Evolutionary conservation across 2,113 vertebrate species (phyloP), one percentile per base, ranked within the genome.

Genomic region (Corythaeola cristata): DNA sequence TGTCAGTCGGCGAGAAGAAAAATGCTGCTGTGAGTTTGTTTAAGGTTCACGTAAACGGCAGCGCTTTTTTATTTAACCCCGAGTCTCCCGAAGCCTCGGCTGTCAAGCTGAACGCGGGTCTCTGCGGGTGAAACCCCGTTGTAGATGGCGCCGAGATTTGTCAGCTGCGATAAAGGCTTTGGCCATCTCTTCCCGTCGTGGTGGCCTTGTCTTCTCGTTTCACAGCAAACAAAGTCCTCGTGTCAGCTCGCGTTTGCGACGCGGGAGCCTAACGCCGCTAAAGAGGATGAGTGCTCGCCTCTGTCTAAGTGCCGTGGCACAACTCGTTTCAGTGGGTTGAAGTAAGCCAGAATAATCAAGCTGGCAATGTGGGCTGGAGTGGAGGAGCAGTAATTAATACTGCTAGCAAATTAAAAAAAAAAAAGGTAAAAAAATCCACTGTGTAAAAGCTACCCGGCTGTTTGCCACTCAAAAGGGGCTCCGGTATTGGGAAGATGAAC

Each of bases 11-110:
- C 98, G 93, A 94, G 93, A 94, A 98, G 98, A 98, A 98, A 98
- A 99, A 98, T 95, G 97, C 96, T 89, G 93, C 98, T 98, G 97
- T 89, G 98, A 98, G 98, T 99, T 99, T 99, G 98, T 98, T 99
- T 99, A 99, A 99, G 98, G 98, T 98, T 99, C 98, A 98, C 73
- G 97, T 94, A 97, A 98, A 95, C 84, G 90, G 91, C 75, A 11
- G 95, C 44, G 96, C 86, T 79, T 47, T 63, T 62, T 82, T 86
- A 88, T 95, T 98, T 98, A 98, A 98, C 98, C 97, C 97, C 71
- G 35, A 35, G 55, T 73, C 87, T 92, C 69, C 98, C 95, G 11
- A 73, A 85, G 92, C 55, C 85, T 86, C n/a, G 74, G 68, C 94
- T 95, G 82, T 82, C 90, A 79, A 32, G 30, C 71, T 91, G 26